Evolutionary conservation across 2,113 vertebrate species (phyloP).

Genomic region (Tachuris rubrigastra): DNA sequence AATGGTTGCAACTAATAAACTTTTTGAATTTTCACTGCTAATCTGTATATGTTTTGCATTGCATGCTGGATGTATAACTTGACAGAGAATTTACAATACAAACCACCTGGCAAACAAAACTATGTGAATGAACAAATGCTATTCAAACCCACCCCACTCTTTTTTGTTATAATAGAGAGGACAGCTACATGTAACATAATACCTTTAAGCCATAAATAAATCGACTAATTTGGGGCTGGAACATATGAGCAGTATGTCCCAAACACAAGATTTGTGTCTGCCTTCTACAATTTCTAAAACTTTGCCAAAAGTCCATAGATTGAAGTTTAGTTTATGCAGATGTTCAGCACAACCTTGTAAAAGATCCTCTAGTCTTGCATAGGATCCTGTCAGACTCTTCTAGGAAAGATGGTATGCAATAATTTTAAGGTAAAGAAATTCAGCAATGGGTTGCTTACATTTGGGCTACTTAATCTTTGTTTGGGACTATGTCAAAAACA

Average conservation of each 20-base stretch:
- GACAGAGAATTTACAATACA: conserved; percentile 60
- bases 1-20: conserved; percentile 59
- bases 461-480: neutral
- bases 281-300: neutral
- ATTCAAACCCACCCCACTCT: neutral
- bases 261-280: neutral
- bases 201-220: neutral
- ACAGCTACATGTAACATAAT: neutral
- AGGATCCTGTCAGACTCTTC: neutral
- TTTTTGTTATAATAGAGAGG: neutral
- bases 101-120: conserved; percentile 60
- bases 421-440: neutral
- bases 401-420: neutral
- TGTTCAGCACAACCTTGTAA: neutral
- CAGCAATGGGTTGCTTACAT: neutral
- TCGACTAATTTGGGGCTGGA: neutral
- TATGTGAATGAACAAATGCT: neutral
- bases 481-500: neutral
- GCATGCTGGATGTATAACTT: conserved; percentile 55
- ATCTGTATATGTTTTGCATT: conserved; percentile 57
- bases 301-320: neutral
- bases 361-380: neutral
- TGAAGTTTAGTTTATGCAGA: neutral
- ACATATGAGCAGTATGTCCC: neutral
- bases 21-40: conserved; percentile 38